Percentiles rank a stretch among this genome's conserved stretches.
Conservation (phyloP, 2,797 vertebrate genomes). For the Anguilla marmorata region DNA sequence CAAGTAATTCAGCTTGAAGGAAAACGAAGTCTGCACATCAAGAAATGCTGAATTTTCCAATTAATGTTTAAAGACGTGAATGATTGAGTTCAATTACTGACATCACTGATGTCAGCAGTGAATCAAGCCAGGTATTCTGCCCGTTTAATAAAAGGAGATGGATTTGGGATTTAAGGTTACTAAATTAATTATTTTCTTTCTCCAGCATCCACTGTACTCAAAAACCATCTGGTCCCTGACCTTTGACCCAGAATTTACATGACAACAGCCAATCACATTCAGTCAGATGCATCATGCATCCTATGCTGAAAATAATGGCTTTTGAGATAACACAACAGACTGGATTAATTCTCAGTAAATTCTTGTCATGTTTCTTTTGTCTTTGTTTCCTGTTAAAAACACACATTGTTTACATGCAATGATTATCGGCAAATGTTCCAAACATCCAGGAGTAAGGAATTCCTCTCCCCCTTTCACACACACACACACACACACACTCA, state of each 20-base stretch:
- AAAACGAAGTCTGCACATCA: background rate
- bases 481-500: background rate
- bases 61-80: background rate
- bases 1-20: background rate
- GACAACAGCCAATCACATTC: constrained; percentile 44
- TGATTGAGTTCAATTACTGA: background rate
- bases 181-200: constrained; percentile 21
- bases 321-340: background rate
- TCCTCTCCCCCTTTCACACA: background rate
- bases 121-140: constrained; percentile 4
- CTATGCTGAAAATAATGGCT: background rate
- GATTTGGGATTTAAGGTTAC: constrained; percentile 4
- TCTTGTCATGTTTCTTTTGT: background rate
- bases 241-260: constrained; percentile 52
- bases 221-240: constrained; percentile 28
- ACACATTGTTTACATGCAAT: background rate
- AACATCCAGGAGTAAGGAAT: too few relatives aligned
- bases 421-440: background rate
- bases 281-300: background rate
- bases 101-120: constrained; percentile 1
- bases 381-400: background rate
- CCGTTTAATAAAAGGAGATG: constrained; percentile 7
- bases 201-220: background rate
- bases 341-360: background rate
- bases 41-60: constrained; percentile 19